A percentile compares a stretch with the other conserved stretches of the same genome.
phyloP scores from a whole-genome alignment of 1,140 invertebrate genomes.

The Meloidogyne floridensis region DNA sequence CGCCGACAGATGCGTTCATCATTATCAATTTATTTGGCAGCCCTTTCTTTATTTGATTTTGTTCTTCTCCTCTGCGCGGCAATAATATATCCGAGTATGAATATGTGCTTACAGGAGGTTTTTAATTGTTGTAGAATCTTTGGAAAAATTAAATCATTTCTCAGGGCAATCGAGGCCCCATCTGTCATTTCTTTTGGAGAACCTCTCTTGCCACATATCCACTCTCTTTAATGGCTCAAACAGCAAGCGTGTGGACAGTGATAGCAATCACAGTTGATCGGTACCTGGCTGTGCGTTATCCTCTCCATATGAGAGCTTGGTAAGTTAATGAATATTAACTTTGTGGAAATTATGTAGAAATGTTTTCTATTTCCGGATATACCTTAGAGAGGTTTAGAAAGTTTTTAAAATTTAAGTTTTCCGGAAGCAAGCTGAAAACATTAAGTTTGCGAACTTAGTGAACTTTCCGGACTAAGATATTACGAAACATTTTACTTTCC shows the following conservation, averaged over 20 bases:
- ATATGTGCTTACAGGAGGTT: slow-evolving; percentile 54
- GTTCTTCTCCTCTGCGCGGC: slow-evolving; percentile 55
- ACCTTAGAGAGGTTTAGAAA: too few relatives aligned
- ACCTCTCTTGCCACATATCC: slow-evolving; percentile 63
- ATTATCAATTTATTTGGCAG: slow-evolving; percentile 62
- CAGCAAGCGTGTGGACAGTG: slow-evolving; percentile 63
- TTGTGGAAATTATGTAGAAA: too few relatives aligned
- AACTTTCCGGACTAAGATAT: too few relatives aligned
- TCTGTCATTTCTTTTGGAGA: slow-evolving; percentile 64
- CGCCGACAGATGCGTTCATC: slow-evolving; percentile 62
- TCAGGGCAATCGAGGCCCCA: slow-evolving; percentile 35
- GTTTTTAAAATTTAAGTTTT: too few relatives aligned
- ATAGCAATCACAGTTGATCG: slow-evolving; percentile 64
- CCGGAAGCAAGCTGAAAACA: too few relatives aligned
- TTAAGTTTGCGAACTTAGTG: too few relatives aligned
- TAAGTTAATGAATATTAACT: not conserved
- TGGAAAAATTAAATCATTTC: too few relatives aligned
- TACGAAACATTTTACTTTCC: too few relatives aligned
- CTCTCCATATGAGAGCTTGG: slow-evolving; percentile 56
- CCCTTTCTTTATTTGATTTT: slow-evolving; percentile 61
- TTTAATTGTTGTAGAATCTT: too few relatives aligned
- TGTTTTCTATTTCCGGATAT: too few relatives aligned
- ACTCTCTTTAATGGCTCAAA: slow-evolving; percentile 60
- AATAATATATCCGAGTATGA: slow-evolving; percentile 65
- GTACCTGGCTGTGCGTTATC: slow-evolving; percentile 60